Percentiles rank a stretch among this genome's conserved stretches.
phyloP scores from a whole-genome alignment of 2,888 invertebrate species.

The Hemaris fuciformis region DNA sequence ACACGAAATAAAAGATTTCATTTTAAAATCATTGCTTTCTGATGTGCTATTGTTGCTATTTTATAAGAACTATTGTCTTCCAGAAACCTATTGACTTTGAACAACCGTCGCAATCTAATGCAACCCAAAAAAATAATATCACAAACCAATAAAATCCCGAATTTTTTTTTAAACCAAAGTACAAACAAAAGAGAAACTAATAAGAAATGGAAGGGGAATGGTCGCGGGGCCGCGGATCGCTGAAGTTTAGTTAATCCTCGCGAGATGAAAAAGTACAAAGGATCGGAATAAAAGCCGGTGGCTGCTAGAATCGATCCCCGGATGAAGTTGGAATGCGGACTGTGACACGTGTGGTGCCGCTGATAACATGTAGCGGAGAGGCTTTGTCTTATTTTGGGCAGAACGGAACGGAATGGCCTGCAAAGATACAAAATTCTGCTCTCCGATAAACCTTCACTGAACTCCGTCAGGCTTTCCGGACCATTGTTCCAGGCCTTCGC shows the following conservation, averaged over 20 bases:
- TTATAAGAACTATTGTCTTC: too few species aligned
- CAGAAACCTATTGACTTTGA: too few species aligned
- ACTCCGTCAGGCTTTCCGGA: background rate
- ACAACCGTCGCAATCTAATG: too few species aligned
- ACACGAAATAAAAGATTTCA: too few species aligned
- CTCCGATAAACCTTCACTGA: background rate
- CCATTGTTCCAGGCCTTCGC: too few species aligned
- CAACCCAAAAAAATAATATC: background rate
- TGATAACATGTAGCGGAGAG: conserved; percentile 25
- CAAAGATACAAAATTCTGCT: background rate
- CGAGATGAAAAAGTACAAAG: conserved; percentile 75
- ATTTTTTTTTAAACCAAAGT: conserved; percentile 3
- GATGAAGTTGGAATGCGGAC: conserved; percentile 55
- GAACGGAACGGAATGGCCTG: too few species aligned
- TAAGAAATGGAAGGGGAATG: conserved; percentile 50
- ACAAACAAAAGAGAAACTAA: conserved; percentile 44
- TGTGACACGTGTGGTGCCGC: conserved; percentile 39
- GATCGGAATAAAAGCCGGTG: conserved; percentile 57
- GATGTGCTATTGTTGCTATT: too few species aligned
- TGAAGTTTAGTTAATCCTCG: conserved; percentile 69
- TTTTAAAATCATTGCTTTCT: too few species aligned
- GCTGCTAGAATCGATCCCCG: conserved; percentile 59
- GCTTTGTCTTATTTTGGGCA: too few species aligned
- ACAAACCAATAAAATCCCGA: background rate
- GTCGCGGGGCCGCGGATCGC: conserved; percentile 45